A percentile compares a stretch with the other conserved stretches of the same genome.
These are phyloP conservation scores for Heliconius ethilla DNA, from an alignment of 2,888 invertebrate species.

Conservation along the genomic window DNA sequence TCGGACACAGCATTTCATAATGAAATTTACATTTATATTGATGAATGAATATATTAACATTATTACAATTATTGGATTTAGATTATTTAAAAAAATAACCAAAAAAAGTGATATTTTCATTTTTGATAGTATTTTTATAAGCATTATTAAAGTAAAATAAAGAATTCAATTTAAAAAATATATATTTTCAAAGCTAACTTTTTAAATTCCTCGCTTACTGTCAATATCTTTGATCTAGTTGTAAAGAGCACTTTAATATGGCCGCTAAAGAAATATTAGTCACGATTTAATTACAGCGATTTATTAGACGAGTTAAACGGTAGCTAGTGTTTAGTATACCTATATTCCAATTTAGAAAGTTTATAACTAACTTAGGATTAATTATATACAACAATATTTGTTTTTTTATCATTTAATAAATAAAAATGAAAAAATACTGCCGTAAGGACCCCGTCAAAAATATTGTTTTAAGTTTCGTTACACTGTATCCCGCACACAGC, in stretches of 20 bases:
- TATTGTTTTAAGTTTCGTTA: too few relatives aligned
- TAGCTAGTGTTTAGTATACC: slow-evolving; percentile 59
- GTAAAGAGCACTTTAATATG: slow-evolving; percentile 51
- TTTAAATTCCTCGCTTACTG: background rate
- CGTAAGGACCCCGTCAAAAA: too few relatives aligned
- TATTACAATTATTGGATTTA: background rate
- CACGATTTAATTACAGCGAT: slow-evolving; percentile 70
- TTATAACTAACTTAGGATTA: slow-evolving; percentile 21
- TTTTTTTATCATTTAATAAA: too few relatives aligned
- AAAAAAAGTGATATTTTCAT: background rate
- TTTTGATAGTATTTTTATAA: background rate
- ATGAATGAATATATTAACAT: slow-evolving; percentile 15
- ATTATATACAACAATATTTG: background rate
- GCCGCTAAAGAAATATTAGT: slow-evolving; percentile 69
- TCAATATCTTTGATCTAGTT: slow-evolving; percentile 23
- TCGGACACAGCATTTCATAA: background rate
- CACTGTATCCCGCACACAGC: too few relatives aligned
- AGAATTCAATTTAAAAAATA: background rate
- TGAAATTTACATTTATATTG: slow-evolving; percentile 23
- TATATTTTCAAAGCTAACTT: background rate
- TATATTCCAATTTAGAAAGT: slow-evolving; percentile 51
- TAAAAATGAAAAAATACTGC: too few relatives aligned
- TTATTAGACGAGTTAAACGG: slow-evolving; percentile 57
- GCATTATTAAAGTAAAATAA: background rate
- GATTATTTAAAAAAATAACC: background rate